A percentile compares a stretch with the other conserved stretches of the same genome.
Evolutionary conservation across 2,797 vertebrate genomes (phyloP).

Genomic region (Malurus splendens): DNA sequence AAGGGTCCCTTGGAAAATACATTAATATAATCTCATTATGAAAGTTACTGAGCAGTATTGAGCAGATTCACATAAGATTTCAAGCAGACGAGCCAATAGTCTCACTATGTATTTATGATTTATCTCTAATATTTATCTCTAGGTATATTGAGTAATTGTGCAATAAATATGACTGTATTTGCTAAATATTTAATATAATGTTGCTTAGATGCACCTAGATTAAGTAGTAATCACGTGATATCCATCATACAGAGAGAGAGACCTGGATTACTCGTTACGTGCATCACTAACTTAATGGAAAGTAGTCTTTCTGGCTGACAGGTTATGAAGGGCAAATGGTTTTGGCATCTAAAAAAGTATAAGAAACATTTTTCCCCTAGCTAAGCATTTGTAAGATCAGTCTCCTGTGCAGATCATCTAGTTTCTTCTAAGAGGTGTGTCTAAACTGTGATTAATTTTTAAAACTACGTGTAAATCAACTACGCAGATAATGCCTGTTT

Average conservation of each 20-base stretch:
- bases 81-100: background rate
- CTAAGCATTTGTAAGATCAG: too few species aligned
- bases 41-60: background rate
- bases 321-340: too few species aligned
- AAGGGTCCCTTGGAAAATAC: background rate
- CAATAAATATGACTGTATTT: background rate
- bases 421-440: too few species aligned
- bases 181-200: background rate
- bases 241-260: too few species aligned
- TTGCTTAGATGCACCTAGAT: background rate
- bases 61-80: background rate
- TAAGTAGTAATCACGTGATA: background rate
- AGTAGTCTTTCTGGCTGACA: too few species aligned
- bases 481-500: background rate
- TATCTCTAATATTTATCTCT: background rate
- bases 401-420: too few species aligned
- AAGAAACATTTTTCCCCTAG: too few species aligned
- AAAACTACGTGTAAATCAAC: too few species aligned
- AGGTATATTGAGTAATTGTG: background rate
- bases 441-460: too few species aligned
- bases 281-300: too few species aligned
- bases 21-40: background rate
- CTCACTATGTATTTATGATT: background rate
- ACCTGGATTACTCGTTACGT: too few species aligned
- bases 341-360: too few species aligned